These are phyloP conservation scores for Conops quadrifasciatus DNA, from an alignment of 2,888 invertebrate species.

Conservation along the genomic window DNA sequence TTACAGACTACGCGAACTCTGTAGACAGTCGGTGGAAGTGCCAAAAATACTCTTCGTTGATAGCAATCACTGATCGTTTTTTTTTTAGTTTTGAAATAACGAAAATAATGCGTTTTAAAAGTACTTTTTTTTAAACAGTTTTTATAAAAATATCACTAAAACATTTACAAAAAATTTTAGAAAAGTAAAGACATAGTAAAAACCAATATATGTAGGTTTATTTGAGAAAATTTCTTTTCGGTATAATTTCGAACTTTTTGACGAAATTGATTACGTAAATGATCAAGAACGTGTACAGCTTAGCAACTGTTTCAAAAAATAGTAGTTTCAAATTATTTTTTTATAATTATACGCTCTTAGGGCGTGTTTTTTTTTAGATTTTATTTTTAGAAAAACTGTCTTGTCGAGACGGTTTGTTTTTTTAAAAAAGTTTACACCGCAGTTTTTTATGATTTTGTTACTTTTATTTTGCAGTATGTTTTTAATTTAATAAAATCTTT, in stretches of 20 bases:
- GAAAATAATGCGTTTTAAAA: constrained; percentile 7
- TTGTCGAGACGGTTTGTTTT: constrained; percentile 12
- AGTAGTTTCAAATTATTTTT: constrained; percentile 11
- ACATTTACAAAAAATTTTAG: background rate
- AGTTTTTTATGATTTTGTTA: too few species aligned
- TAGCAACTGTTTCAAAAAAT: background rate
- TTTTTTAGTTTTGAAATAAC: background rate
- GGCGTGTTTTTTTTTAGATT: background rate
- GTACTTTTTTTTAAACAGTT: constrained; percentile 7
- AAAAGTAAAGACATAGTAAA: background rate
- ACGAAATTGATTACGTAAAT: constrained; percentile 22
- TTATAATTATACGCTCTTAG: constrained; percentile 13
- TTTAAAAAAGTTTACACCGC: background rate
- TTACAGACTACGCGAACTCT: too few species aligned
- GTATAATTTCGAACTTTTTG: constrained; percentile 16
- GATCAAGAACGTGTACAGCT: too few species aligned
- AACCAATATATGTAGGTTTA: too few species aligned
- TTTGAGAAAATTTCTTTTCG: too few species aligned
- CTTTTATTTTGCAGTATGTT: too few species aligned
- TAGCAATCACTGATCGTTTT: background rate
- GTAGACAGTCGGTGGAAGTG: too few species aligned
- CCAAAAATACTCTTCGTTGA: too few species aligned
- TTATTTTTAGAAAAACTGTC: background rate
- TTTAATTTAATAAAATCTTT: too few species aligned
- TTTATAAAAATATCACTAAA: constrained; percentile 23